These are phyloP conservation scores for Grallaria varia DNA, from an alignment of 2,113 vertebrate species.

Conservation along the genomic window DNA sequence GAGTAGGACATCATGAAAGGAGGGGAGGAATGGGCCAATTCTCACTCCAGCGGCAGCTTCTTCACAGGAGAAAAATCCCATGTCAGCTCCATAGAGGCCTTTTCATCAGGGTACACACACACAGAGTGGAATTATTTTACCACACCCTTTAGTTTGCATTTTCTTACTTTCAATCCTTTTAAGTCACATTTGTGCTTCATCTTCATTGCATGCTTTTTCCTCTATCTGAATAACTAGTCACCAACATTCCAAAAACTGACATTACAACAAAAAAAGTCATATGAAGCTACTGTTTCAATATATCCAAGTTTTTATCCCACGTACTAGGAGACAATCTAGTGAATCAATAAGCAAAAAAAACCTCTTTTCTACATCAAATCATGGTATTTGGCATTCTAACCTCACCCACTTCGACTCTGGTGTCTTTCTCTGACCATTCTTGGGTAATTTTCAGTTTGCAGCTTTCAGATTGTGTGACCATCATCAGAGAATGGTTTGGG, in stretches of 20 bases:
- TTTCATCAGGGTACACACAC: background rate
- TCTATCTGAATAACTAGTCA: background rate
- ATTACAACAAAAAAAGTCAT: background rate
- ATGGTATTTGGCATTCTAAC: background rate
- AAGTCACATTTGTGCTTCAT: background rate
- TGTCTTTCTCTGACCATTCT: background rate
- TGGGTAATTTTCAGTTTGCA: background rate
- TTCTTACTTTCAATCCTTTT: background rate
- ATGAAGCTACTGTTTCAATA: background rate
- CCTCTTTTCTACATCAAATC: background rate
- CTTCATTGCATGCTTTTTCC: background rate
- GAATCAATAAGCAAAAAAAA: background rate
- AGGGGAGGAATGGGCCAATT: background rate
- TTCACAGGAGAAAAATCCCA: background rate
- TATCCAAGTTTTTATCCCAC: background rate
- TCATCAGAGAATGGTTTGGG: background rate
- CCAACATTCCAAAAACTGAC: background rate
- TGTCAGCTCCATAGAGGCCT: background rate
- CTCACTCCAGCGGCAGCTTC: background rate
- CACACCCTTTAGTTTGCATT: background rate
- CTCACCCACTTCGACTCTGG: accelerated
- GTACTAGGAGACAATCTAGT: background rate
- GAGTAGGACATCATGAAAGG: background rate
- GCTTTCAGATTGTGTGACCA: background rate
- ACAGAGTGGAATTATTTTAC: background rate